phyloP scores from a whole-genome alignment of 2,797 vertebrate species.

The Xyrichtys novacula region DNA sequence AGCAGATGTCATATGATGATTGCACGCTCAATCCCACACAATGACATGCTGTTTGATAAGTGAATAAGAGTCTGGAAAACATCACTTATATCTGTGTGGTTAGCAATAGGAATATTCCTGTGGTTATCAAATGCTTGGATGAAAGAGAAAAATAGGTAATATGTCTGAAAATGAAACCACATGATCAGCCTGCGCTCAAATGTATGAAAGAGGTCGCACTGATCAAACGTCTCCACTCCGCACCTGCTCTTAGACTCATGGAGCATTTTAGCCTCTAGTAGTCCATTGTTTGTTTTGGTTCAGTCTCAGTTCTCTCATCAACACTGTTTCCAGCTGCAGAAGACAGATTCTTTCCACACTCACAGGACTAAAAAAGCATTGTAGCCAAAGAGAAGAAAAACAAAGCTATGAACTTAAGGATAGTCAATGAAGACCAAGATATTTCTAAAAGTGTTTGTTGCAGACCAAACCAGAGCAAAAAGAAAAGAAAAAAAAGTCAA shows the following conservation, averaged over 20 bases:
- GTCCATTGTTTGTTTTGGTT: slow-evolving; percentile 1
- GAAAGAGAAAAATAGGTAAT: background rate
- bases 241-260: background rate
- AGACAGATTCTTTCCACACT: background rate
- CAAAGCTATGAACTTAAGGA: background rate
- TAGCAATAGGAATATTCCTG: background rate
- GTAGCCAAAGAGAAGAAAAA: background rate
- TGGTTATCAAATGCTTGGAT: background rate
- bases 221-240: no score
- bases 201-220: background rate
- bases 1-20: slow-evolving; percentile 54
- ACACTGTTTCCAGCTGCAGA: background rate
- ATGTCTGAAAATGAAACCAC: background rate
- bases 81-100: background rate
- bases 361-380: background rate
- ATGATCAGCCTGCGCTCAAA: background rate
- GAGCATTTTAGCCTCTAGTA: background rate
- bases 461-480: slow-evolving; percentile 11
- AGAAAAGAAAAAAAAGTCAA: background rate
- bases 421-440: background rate
- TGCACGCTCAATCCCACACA: slow-evolving; percentile 31
- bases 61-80: slow-evolving; percentile 6
- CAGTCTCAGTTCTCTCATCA: background rate
- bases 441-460: background rate
- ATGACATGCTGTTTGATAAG: slow-evolving; percentile 30